Conservation (phyloP, 1,140 invertebrate genomes). For the Solenopsis fugax region DNA sequence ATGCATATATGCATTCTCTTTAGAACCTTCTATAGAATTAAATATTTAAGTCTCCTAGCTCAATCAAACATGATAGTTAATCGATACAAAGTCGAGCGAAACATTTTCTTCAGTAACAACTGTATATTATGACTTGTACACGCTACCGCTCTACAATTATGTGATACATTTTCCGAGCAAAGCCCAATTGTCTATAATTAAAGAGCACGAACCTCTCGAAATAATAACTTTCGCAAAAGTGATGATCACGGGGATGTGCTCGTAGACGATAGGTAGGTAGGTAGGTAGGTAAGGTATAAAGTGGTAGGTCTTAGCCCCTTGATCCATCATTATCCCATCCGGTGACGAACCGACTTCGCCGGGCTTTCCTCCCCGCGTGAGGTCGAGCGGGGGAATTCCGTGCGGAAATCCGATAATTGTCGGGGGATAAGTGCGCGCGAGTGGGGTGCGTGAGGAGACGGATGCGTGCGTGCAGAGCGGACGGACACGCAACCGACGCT, state of each 20-base stretch:
- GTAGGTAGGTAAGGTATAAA: conserved; percentile 19
- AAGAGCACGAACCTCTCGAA: not conserved
- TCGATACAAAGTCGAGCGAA: not conserved
- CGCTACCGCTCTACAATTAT: conserved; percentile 8
- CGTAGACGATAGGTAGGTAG: not conserved
- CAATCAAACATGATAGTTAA: not conserved
- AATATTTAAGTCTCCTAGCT: not conserved
- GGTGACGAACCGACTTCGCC: conserved; percentile 60
- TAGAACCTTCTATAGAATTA: too few species aligned
- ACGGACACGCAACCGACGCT: conserved; percentile 61
- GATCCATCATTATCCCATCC: conserved; percentile 77
- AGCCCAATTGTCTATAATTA: conserved; percentile 51
- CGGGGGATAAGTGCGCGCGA: conserved; percentile 64
- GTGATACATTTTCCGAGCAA: conserved; percentile 26
- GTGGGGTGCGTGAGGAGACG: conserved; percentile 66
- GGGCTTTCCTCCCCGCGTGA: conserved; percentile 48
- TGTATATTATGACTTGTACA: not conserved
- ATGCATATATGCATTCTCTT: too few species aligned
- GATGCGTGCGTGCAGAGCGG: conserved; percentile 69
- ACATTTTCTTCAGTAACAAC: not conserved
- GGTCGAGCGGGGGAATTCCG: conserved; percentile 55
- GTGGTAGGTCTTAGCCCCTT: conserved; percentile 51
- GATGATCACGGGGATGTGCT: not conserved
- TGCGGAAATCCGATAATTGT: conserved; percentile 82
- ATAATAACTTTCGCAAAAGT: conserved; percentile 15